Percentiles rank a stretch among this genome's conserved stretches.
Conservation (phyloP, 2,888 invertebrate genomes). For the Bugula neritina region DNA sequence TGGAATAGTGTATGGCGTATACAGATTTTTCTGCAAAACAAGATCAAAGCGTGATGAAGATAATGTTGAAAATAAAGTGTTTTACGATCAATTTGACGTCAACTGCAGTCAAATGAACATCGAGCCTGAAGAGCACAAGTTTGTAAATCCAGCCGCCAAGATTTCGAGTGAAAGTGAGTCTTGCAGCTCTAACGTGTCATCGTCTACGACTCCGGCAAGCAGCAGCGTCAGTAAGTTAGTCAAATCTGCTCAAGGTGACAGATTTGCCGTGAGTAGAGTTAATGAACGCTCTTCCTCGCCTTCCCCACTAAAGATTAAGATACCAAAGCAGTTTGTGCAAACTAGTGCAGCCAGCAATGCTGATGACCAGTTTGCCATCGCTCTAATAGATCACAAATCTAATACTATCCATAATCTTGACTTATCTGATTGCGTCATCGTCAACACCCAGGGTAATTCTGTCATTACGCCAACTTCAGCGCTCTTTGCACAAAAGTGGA, state of each 20-base stretch:
- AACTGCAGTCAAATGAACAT: conserved; percentile 24
- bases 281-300: not conserved
- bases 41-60: not conserved
- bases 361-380: not conserved
- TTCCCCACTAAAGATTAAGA: not conserved
- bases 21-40: not conserved
- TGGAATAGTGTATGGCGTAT: conserved; percentile 4
- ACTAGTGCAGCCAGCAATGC: not conserved
- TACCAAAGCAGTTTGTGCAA: not conserved
- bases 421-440: not conserved
- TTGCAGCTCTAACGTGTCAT: conserved; percentile 10
- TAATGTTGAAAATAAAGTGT: not conserved
- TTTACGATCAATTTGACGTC: conserved; percentile 16
- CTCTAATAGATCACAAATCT: conserved; percentile 1
- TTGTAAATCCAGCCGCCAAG: conserved; percentile 17
- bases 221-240: not conserved
- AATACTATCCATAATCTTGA: conserved; percentile 14
- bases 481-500: conserved; percentile 8
- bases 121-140: not conserved
- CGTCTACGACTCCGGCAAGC: not conserved
- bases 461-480: not conserved
- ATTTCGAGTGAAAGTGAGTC: conserved; percentile 3
- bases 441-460: not conserved
- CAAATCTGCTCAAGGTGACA: not conserved
- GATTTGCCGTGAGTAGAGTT: not conserved